Percentiles rank a stretch among this genome's conserved stretches.
phyloP scores from a whole-genome alignment of 2,113 vertebrate genomes.

The Hemiscyllium ocellatum region DNA sequence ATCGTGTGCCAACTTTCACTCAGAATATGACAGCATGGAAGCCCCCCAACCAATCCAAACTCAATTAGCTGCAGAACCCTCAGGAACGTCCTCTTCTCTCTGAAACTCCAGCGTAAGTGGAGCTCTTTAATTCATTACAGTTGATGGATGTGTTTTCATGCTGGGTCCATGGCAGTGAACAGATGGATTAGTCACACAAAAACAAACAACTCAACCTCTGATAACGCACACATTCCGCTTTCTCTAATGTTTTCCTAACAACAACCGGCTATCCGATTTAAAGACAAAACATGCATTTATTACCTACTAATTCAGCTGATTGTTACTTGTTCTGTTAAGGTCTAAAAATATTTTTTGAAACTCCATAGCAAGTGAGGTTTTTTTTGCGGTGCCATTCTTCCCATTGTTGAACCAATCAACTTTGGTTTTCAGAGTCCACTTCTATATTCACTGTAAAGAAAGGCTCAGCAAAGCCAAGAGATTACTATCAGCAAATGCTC shows the following conservation, averaged over 20 bases:
- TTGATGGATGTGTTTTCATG: background rate
- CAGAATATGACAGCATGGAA: background rate
- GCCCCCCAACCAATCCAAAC: background rate
- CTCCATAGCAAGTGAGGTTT: background rate
- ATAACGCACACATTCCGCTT: constrained; percentile 20
- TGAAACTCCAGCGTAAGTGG: background rate
- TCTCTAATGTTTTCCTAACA: background rate
- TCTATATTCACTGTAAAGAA: background rate
- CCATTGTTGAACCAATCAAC: background rate
- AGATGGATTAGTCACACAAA: constrained; percentile 12
- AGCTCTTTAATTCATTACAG: background rate
- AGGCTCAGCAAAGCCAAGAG: background rate
- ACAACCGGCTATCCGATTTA: background rate
- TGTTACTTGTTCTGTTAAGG: background rate
- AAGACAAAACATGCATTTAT: constrained; percentile 2
- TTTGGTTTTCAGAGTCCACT: background rate
- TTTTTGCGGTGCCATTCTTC: background rate
- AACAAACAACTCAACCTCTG: background rate
- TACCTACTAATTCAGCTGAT: background rate
- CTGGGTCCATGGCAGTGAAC: background rate
- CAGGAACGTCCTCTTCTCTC: background rate
- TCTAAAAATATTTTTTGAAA: background rate
- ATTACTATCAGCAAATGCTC: background rate
- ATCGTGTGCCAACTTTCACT: background rate
- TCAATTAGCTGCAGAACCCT: background rate